Percentiles rank a stretch among this genome's conserved stretches.
Evolutionary conservation across 2,797 vertebrate genomes (phyloP).

Genomic region (Columba guinea): DNA sequence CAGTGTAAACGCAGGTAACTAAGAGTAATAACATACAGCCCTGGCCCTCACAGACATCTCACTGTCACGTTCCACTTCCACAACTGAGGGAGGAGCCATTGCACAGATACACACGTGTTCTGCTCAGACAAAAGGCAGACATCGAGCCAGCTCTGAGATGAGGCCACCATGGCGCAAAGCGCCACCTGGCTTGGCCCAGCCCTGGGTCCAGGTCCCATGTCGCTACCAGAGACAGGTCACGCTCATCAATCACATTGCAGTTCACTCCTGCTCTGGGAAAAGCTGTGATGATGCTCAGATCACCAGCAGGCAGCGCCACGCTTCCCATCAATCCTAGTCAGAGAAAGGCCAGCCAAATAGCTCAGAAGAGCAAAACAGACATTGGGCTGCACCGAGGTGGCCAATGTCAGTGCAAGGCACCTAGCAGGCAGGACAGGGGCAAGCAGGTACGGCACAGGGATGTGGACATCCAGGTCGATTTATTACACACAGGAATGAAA

Average conservation of each 20-base stretch:
- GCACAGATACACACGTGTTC: background rate
- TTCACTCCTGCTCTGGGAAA: background rate
- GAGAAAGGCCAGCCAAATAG: background rate
- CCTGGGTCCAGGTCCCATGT: background rate
- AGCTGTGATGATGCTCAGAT: background rate
- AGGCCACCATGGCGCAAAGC: background rate
- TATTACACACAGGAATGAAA: slow-evolving; percentile 54
- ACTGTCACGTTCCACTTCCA: background rate
- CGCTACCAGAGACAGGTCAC: background rate
- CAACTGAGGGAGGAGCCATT: background rate
- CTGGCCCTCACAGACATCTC: background rate
- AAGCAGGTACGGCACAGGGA: background rate
- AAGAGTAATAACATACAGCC: background rate
- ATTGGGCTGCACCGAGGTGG: background rate
- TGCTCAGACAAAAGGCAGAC: background rate
- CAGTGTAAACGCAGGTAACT: background rate
- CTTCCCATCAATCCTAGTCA: background rate
- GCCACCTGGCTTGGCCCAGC: background rate
- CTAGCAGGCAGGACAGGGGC: background rate
- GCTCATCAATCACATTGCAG: rapidly evolving
- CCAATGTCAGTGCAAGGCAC: background rate
- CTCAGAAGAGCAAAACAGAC: background rate
- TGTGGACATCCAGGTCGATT: background rate
- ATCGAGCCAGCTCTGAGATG: background rate
- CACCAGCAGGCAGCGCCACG: background rate